phyloP scores from a whole-genome alignment of 2,113 vertebrate genomes.

The Meleagris gallopavo region DNA sequence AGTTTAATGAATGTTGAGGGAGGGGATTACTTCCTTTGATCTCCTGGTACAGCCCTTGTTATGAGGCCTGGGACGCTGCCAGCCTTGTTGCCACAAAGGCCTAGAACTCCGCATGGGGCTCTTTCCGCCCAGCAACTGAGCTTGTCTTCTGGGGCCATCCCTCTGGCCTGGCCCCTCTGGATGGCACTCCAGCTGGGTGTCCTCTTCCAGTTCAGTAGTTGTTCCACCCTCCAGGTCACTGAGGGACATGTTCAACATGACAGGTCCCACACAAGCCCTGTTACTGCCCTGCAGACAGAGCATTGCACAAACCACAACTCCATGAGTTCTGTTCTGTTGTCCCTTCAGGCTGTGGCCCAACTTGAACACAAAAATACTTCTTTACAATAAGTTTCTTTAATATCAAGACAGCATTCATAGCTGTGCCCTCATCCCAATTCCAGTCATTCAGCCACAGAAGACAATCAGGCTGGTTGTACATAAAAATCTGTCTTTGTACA shows the following conservation, averaged over 20 bases:
- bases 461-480: not conserved
- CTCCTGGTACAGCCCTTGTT: rapidly evolving
- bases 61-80: not conserved
- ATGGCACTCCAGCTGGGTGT: not conserved
- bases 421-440: not conserved
- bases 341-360: rapidly evolving
- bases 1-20: not conserved
- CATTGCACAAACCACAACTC: not conserved
- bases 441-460: not conserved
- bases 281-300: not conserved
- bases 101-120: not conserved
- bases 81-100: not conserved
- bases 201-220: not conserved
- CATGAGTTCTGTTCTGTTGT: rapidly evolving
- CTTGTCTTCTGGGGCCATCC: not conserved
- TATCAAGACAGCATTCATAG: not conserved
- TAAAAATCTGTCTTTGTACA: not conserved
- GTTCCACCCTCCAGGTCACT: not conserved
- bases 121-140: not conserved
- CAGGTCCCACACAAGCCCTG: not conserved
- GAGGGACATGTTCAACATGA: not conserved
- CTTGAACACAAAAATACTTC: not conserved
- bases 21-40: rapidly evolving
- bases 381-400: not conserved
- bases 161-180: not conserved